These are phyloP conservation scores for Acanthisitta chloris DNA, from an alignment of 2,113 vertebrate species.

Conservation along the genomic window DNA sequence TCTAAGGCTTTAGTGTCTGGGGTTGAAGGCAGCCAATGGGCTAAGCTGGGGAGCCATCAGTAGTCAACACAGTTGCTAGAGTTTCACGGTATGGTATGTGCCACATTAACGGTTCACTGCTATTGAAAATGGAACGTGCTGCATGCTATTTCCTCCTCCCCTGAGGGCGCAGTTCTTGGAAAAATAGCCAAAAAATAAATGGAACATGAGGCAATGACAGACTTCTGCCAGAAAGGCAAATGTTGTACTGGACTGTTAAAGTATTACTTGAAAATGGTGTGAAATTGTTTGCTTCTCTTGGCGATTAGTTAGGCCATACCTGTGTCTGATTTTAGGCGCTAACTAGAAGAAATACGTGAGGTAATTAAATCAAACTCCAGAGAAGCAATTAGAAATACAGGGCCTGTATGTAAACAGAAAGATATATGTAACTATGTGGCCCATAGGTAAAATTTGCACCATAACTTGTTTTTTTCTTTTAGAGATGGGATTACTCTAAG, in stretches of 20 bases:
- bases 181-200: background rate
- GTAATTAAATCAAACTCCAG: background rate
- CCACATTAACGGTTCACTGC: background rate
- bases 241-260: background rate
- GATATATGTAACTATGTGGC: background rate
- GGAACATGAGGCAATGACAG: background rate
- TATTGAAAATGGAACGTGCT: background rate
- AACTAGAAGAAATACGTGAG: background rate
- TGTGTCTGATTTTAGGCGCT: background rate
- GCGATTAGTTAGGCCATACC: background rate
- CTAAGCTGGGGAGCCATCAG: background rate
- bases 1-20: background rate
- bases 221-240: background rate
- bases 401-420: background rate
- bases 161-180: background rate
- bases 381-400: background rate
- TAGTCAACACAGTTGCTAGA: background rate
- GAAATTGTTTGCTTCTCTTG: background rate
- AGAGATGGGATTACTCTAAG: background rate
- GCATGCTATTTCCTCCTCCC: background rate
- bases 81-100: background rate
- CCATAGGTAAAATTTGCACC: background rate
- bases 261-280: background rate
- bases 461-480: background rate
- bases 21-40: background rate